A percentile compares a stretch with the other conserved stretches of the same genome.
phyloP scores from a whole-genome alignment of 2,113 vertebrate genomes.

The Fregata magnificens region DNA sequence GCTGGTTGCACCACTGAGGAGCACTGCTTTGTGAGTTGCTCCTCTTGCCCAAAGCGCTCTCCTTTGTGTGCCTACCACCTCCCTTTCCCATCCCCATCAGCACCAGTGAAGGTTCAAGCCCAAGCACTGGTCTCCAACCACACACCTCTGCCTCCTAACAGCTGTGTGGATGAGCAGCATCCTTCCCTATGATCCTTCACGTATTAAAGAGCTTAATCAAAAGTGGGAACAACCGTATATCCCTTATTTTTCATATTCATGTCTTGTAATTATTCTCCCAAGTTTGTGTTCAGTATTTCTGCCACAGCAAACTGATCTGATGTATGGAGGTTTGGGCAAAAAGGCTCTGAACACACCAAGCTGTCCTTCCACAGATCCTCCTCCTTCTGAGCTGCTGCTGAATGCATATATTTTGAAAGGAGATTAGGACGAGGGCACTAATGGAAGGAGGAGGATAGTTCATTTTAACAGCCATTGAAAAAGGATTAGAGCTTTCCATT shows the following conservation, averaged over 20 bases:
- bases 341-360: not conserved
- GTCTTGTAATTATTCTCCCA: not conserved
- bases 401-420: not conserved
- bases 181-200: not conserved
- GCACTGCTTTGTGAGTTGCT: not conserved
- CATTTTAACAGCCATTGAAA: slow-evolving; percentile 8
- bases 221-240: not conserved
- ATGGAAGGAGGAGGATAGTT: slow-evolving; percentile 12
- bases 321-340: not conserved
- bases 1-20: not conserved
- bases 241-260: not conserved
- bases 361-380: not conserved
- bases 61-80: not conserved
- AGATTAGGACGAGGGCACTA: not conserved
- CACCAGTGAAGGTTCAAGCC: not conserved
- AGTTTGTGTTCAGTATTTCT: not conserved
- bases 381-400: not conserved
- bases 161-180: not conserved
- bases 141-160: not conserved
- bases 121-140: not conserved
- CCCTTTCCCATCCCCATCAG: not conserved
- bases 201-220: not conserved
- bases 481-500: slow-evolving; percentile 21
- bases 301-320: not conserved
- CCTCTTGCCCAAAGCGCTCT: not conserved